Base-by-base conservation (phyloP, 2,888 invertebrate genomes). In the Volucella inanis region DNA sequence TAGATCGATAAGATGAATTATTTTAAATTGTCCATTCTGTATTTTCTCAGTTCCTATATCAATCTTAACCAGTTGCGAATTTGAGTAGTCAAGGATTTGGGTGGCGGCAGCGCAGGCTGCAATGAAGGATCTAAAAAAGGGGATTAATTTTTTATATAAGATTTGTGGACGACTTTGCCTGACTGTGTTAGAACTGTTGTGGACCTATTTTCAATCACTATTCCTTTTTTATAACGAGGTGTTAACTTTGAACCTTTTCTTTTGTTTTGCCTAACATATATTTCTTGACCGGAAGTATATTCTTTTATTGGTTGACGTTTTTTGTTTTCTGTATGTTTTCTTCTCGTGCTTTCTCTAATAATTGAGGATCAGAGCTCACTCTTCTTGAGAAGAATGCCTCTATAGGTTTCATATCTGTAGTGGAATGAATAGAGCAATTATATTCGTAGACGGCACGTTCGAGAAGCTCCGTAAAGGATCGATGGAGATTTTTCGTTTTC, bases 271-370 rank as follows among this genome's bases (percentile, higher is more conserved):
- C 50, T 76, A 3, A 78, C 77, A 45, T 54, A 78, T 22, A 22
- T 22, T 22, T 4, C 22, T 22, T 22, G 22, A 4, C 22, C 22
- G 22, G 4, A 4, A 8, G 65, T 43, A 14, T 79, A 82, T 9
- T 54, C 38, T 71, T 82, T 87, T 14, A 65, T 72, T 15, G 57
- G 43, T 38, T 79, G 18, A 14, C 74, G 61, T 12, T 45, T 64
- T 64, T 80, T 82, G 15, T 86, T 83, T 59, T 80, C 38, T 82
- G 70, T 9, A 82, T 78, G 18, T 22, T 68, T 81, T 14, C 31
- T 47, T 18, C 55, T 22, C 18, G 18, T 2, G 22, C 22, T 22
- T 22, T 22, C 22, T 22, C 22, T 22, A 22, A 22, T 22, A 4
- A 22, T 2, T 22, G 22, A 22, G 22, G 22, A 22, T 22, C 22